Conservation (phyloP, 30 jellyfish, hydroid and myxozoan species). For the Hydra vulgaris region DNA sequence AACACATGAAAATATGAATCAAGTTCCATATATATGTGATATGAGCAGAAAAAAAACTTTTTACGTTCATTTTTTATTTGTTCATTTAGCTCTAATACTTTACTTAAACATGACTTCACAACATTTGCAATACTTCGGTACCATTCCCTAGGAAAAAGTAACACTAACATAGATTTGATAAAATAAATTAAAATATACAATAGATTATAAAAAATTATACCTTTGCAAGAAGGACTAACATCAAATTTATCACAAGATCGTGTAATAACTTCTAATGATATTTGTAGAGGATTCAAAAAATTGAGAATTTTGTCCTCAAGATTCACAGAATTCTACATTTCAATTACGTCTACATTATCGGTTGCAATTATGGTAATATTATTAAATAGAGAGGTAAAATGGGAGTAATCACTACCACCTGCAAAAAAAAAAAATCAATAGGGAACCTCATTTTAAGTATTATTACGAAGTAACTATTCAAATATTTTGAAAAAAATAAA, state of each 20-base stretch:
- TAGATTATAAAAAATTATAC: no score
- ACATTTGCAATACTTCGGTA: constrained; percentile 68
- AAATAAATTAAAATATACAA: no score
- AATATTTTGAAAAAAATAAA: no score
- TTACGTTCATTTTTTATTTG: constrained; percentile 52
- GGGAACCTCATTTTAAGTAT: no score
- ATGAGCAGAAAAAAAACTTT: constrained; percentile 68
- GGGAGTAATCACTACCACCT: constrained; percentile 27
- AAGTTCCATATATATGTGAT: constrained; percentile 74
- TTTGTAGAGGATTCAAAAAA: constrained; percentile 63
- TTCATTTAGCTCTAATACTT: constrained; percentile 37
- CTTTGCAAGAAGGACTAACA: constrained; percentile 29
- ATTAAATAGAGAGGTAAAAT: constrained; percentile 29
- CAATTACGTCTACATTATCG: constrained; percentile 35
- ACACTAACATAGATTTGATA: no score
- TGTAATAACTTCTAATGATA: constrained; percentile 49
- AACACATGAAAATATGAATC: constrained; percentile 68
- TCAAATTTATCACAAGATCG: constrained; percentile 43
- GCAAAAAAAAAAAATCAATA: no score
- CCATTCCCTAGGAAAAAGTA: constrained; percentile 86
- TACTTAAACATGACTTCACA: constrained; percentile 46
- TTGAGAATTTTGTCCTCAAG: constrained; percentile 51
- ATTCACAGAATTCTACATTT: constrained; percentile 30
- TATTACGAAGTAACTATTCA: no score
- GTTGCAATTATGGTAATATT: constrained; percentile 29